These are phyloP conservation scores for Ectemnius cavifrons DNA, from an alignment of 2,888 invertebrate species.

Conservation along the genomic window DNA sequence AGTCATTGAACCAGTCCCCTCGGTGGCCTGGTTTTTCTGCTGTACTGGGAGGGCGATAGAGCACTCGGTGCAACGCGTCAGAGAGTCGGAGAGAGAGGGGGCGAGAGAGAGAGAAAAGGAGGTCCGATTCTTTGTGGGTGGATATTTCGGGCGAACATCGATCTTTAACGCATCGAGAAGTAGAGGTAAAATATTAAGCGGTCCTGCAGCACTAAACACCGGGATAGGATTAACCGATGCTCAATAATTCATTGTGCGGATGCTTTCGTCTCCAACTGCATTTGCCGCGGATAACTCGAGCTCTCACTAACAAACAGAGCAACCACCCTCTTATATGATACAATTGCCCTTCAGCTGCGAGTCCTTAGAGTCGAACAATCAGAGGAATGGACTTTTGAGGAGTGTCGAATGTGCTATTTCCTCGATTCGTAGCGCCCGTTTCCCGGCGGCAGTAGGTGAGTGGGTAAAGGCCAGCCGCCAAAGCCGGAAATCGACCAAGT, in stretches of 20 bases:
- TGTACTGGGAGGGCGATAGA: not conserved
- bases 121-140: not conserved
- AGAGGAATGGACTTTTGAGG: too few species aligned
- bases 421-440: too few species aligned
- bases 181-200: slow-evolving; percentile 38
- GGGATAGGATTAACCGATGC: slow-evolving; percentile 31
- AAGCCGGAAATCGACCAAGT: too few species aligned
- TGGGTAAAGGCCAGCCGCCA: too few species aligned
- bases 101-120: too few species aligned
- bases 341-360: too few species aligned
- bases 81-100: too few species aligned
- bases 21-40: slow-evolving; percentile 25
- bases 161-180: slow-evolving; percentile 38
- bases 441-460: too few species aligned
- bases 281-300: slow-evolving; percentile 7
- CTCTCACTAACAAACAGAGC: not conserved
- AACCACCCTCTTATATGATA: too few species aligned
- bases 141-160: slow-evolving; percentile 34
- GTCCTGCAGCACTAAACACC: slow-evolving; percentile 29
- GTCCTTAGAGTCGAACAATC: too few species aligned
- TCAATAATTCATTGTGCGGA: slow-evolving; percentile 29
- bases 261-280: slow-evolving; percentile 6
- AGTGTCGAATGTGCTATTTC: too few species aligned
- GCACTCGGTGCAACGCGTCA: slow-evolving; percentile 7
- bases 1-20: slow-evolving; percentile 35